Base-by-base conservation (phyloP, 2,113 vertebrate genomes). In the Podarcis raffonei region DNA sequence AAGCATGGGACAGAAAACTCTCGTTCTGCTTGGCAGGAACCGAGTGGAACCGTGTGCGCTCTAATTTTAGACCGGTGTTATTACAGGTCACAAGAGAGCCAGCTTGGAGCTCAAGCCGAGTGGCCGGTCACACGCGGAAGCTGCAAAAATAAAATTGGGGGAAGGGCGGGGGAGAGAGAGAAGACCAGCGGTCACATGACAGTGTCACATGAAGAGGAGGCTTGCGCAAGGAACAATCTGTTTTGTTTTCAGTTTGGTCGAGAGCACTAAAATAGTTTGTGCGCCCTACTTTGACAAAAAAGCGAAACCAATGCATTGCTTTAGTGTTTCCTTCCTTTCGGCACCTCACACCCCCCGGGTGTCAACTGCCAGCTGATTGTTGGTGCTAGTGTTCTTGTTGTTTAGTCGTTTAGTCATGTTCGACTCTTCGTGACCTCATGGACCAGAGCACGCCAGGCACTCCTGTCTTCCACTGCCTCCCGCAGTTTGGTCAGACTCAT, bases 21-120 rank as follows among this genome's bases (percentile, higher is more conserved):
- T 95, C 97, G 93, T 97, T 97, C 96, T 20, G 85, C 95, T 96
- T 94, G 84, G 95, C 93, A 94, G 95, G 91, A 92, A 97, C 97
- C 97, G 97, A 97, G 94, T 95, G 94, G 97, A 98, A 98, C 94
- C 89, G 94, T 95, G 94, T 95, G 92, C 16, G 48, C 95, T 98
- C 97, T 98, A 98, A 98, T 98, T 98, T 97, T 96, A 97, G 96
- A 97, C 94, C 59, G 83, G 97, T 97, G 97, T 97, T 97, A 97
- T 96, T 97, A 94, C 95, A 97, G 97, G 97, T 97, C 97, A 96
- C 90, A 95, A 35, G 96, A 95, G 95, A 96, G 95, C 96, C 96
- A 93, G 97, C 97, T 97, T 95, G 94, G 82, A 92, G 95, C 97
- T 98, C 96, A 95, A 97, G 95, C 71, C 1, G 11, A 94, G 97